phyloP scores from a whole-genome alignment of 2,113 vertebrate genomes.

The Tychaedon coryphoeus region DNA sequence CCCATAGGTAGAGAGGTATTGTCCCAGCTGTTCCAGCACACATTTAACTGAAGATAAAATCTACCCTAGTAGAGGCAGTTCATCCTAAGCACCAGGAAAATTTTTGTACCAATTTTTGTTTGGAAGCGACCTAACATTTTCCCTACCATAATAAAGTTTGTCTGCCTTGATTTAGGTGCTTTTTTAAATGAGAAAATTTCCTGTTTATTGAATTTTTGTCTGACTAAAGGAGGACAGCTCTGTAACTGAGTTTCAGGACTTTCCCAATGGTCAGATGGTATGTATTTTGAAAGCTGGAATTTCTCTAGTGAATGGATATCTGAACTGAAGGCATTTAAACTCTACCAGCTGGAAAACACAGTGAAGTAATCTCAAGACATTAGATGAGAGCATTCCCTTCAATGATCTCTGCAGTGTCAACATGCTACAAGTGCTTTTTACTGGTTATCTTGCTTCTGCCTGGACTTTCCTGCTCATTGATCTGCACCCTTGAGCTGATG shows the following conservation, averaged over 20 bases:
- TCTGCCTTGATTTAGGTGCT: constrained; percentile 1
- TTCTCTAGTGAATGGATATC: not conserved
- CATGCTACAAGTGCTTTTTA: not conserved
- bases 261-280: not conserved
- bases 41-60: not conserved
- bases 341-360: not conserved
- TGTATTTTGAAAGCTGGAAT: constrained; percentile 16
- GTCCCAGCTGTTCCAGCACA: not conserved
- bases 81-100: not conserved
- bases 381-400: not conserved
- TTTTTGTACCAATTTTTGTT: accelerated
- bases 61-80: not conserved
- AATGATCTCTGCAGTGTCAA: not conserved
- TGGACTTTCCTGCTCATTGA: not conserved
- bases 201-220: constrained; percentile 45
- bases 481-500: not conserved
- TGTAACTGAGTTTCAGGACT: constrained; percentile 32
- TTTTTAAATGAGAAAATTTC: constrained; percentile 63
- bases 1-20: not conserved
- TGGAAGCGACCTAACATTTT: not conserved
- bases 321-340: not conserved
- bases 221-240: constrained; percentile 1
- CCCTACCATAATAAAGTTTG: not conserved
- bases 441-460: not conserved
- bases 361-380: not conserved